These are phyloP conservation scores for Oscheius sp. DNA, from an alignment of 2,888 invertebrate species.

Conservation along the genomic window DNA sequence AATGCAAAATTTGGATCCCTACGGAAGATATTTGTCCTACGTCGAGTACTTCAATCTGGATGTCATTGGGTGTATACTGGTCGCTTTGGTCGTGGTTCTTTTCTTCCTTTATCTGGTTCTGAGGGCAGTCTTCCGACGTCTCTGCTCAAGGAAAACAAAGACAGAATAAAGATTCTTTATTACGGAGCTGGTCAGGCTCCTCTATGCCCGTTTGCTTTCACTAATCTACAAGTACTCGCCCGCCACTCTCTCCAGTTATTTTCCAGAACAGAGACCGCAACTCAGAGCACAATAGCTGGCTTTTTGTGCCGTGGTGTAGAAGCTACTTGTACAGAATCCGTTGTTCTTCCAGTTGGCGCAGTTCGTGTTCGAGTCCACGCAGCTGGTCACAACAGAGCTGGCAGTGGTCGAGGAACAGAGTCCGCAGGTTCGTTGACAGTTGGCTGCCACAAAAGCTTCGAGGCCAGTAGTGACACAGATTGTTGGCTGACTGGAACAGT, in stretches of 20 bases:
- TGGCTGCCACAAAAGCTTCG: slow-evolving; percentile 1
- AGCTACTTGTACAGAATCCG: neutral
- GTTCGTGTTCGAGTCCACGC: neutral
- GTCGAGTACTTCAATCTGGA: slow-evolving; percentile 13
- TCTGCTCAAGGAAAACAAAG: neutral
- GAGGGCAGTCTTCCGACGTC: neutral
- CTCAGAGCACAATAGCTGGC: neutral
- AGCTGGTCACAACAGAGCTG: neutral
- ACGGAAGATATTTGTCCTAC: slow-evolving; percentile 5
- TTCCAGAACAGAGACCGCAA: slow-evolving; percentile 3
- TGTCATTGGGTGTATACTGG: neutral
- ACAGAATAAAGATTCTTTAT: neutral
- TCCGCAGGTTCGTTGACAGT: slow-evolving; percentile 11
- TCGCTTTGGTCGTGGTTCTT: neutral
- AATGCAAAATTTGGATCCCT: slow-evolving; percentile 2
- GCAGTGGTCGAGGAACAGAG: slow-evolving; percentile 1
- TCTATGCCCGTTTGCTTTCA: too few relatives aligned
- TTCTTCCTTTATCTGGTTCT: neutral
- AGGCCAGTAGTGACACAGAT: slow-evolving; percentile 15
- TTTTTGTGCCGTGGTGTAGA: neutral
- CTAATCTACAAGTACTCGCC: too few relatives aligned
- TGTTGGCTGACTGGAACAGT: slow-evolving; percentile 20
- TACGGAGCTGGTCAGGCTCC: too few relatives aligned
- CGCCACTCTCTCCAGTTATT: too few relatives aligned
- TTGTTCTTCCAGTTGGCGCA: neutral